These are phyloP conservation scores for Ditylenchus dipsaci DNA, from an alignment of 1,140 invertebrate species.

Conservation along the genomic window DNA sequence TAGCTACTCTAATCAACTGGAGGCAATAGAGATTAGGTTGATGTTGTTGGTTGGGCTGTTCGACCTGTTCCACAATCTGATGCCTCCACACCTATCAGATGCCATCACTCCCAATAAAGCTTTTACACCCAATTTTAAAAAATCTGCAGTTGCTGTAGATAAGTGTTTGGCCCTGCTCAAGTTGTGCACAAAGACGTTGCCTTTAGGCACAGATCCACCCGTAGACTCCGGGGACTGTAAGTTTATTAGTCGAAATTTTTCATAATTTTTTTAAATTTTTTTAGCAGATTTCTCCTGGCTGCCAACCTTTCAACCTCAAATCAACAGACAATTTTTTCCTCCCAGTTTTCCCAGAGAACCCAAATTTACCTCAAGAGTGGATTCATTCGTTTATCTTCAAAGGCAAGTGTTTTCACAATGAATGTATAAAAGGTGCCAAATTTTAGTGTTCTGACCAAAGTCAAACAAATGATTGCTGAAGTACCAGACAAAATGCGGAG, in stretches of 20 bases:
- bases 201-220: background rate
- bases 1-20: background rate
- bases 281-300: constrained; percentile 59
- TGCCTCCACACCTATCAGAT: background rate
- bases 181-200: background rate
- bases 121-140: background rate
- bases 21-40: background rate
- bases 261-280: constrained; percentile 3
- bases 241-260: background rate
- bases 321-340: constrained; percentile 86
- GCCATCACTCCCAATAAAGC: background rate
- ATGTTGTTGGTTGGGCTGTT: background rate
- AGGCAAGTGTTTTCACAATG: too few relatives aligned
- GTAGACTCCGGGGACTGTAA: background rate
- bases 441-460: constrained; percentile 67
- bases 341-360: constrained; percentile 96
- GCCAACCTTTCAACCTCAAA: constrained; percentile 85
- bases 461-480: constrained; percentile 26
- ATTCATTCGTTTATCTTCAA: constrained; percentile 78
- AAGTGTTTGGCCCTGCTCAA: background rate
- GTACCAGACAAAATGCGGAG: constrained; percentile 19
- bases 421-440: too few relatives aligned
- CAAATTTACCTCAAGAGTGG: constrained; percentile 76
- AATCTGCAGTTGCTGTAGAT: background rate
- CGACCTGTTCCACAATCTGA: background rate